Evolutionary conservation across 2,888 invertebrate species (phyloP), one percentile per base, ranked within the genome.

Genomic region (Rhagonycha fulva): DNA sequence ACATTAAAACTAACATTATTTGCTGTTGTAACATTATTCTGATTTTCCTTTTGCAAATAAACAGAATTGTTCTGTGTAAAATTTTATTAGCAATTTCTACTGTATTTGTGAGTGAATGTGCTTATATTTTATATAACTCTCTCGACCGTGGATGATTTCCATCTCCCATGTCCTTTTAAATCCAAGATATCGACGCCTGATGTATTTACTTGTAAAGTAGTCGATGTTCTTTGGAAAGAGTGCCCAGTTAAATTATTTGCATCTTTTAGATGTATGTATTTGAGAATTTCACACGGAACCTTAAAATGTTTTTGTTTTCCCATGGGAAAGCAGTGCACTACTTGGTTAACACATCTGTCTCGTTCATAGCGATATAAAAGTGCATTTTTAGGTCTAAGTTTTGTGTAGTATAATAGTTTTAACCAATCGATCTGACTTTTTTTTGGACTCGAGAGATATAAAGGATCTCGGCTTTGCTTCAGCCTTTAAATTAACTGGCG

Each of bases 291-390:
- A 26, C 14, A 14, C 9, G 62, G 62, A 14, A 28, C 19, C 26
- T 71, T 26, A 9, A 26, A 62, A 26, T 62, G 28, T 62, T 28
- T 71, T 14, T 24, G 4, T 23, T 26, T 71, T 11, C 71, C 62
- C 7, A 71, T 14, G n/a, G n/a, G n/a, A n/a, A n/a, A n/a, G n/a
- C n/a, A n/a, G n/a, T n/a, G n/a, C n/a, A n/a, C n/a, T 24, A 71
- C 62, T 71, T 71, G 70, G 26, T 62, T 61, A 10, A 70, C 24
- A 23, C 70, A 70, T 62, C 19, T 70, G n/a, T 26, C 70, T 14
- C 62, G 61, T 26, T 70, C 62, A 62, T 70, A 70, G 10, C 62
- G 23, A 24, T 14, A 62, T n/a, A 70, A 70, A 24, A 70, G 1
- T 9, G 69, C 47, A 47, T 69, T 69, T 14, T 69, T 19, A 14